Conservation (phyloP, 1,140 invertebrate species). For the Psilanteris sp. region DNA sequence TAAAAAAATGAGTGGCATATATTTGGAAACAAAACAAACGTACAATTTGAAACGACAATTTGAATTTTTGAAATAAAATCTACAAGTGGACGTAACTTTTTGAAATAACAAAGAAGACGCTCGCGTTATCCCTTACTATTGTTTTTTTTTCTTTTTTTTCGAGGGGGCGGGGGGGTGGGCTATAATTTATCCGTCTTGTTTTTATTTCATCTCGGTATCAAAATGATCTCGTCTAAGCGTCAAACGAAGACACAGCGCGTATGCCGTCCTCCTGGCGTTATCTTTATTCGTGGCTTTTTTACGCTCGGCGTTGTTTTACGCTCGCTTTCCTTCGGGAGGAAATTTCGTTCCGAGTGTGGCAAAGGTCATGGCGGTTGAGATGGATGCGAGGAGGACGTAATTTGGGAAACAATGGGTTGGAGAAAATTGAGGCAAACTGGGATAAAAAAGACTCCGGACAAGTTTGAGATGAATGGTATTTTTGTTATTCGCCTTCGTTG, state of each 20-base stretch:
- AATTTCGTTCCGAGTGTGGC: slow-evolving; percentile 58
- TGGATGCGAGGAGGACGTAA: slow-evolving; percentile 61
- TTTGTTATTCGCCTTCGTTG: slow-evolving; percentile 51
- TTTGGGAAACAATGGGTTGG: slow-evolving; percentile 63
- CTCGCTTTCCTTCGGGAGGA: slow-evolving; percentile 58
- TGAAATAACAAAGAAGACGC: too few relatives aligned
- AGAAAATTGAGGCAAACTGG: slow-evolving; percentile 62
- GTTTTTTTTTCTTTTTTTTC: slow-evolving; percentile 38
- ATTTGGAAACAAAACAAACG: too few relatives aligned
- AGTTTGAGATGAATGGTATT: slow-evolving; percentile 65
- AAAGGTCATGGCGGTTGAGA: slow-evolving; percentile 64
- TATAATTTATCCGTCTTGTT: slow-evolving; percentile 48
- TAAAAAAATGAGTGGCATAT: too few relatives aligned
- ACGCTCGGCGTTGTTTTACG: slow-evolving; percentile 52
- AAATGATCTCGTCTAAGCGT: slow-evolving; percentile 57
- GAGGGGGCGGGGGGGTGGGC: too few relatives aligned
- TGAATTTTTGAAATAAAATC: too few relatives aligned
- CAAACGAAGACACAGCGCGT: slow-evolving; percentile 41
- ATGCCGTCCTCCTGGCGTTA: slow-evolving; percentile 46
- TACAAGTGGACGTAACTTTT: too few relatives aligned
- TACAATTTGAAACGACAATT: too few relatives aligned
- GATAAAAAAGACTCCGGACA: slow-evolving; percentile 59
- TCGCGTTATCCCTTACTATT: background rate
- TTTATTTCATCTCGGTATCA: slow-evolving; percentile 57
- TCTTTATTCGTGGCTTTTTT: slow-evolving; percentile 60